Percentiles rank a stretch among this genome's conserved stretches.
Evolutionary conservation across 2,888 invertebrate genomes (phyloP).

Genomic region (Athripsodes cinereus): DNA sequence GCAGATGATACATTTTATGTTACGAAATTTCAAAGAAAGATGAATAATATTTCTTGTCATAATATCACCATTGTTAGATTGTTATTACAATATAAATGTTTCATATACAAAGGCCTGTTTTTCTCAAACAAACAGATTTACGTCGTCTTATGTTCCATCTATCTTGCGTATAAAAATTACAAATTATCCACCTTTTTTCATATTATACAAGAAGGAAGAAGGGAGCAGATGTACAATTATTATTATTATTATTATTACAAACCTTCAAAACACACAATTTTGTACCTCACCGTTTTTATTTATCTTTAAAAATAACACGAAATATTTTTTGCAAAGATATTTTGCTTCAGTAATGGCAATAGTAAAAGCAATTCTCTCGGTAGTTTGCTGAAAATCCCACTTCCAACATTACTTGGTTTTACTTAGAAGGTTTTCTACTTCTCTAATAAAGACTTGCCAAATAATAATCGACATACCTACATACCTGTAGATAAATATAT

Average conservation of each 20-base stretch:
- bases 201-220: not conserved
- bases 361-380: not conserved
- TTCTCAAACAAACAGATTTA: not conserved
- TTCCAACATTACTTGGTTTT: too few relatives aligned
- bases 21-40: too few relatives aligned
- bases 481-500: too few relatives aligned
- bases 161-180: not conserved
- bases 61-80: too few relatives aligned
- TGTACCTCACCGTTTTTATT: not conserved
- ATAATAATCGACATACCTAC: too few relatives aligned
- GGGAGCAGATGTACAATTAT: conserved; percentile 1
- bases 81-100: too few relatives aligned
- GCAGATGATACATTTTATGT: too few relatives aligned
- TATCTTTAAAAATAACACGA: not conserved
- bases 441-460: too few relatives aligned
- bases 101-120: not conserved
- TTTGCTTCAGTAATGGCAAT: not conserved
- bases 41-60: too few relatives aligned
- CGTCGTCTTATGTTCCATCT: not conserved
- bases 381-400: not conserved
- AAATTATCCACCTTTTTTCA: not conserved
- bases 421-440: too few relatives aligned
- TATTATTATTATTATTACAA: too few relatives aligned
- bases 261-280: not conserved
- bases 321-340: not conserved